Evolutionary conservation across 2,888 invertebrate genomes (phyloP).

Genomic region (Dicycla oo): DNA sequence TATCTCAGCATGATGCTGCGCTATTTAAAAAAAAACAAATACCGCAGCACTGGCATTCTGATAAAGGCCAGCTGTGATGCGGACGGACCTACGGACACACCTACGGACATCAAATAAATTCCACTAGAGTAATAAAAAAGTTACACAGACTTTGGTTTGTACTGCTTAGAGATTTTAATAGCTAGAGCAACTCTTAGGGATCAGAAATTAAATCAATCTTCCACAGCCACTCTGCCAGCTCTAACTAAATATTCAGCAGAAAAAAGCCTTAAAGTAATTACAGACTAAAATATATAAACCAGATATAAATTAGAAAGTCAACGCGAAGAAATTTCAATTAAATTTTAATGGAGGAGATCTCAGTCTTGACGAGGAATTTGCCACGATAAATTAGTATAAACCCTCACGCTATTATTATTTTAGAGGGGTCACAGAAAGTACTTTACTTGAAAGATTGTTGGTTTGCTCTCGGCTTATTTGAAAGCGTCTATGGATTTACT

Average conservation of each 20-base stretch:
- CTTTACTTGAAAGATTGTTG: conserved; percentile 16
- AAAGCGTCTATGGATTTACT: too few relatives aligned
- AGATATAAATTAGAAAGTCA: conserved; percentile 52
- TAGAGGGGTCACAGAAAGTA: conserved; percentile 7
- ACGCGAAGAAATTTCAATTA: conserved; percentile 59
- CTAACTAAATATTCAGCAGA: neutral
- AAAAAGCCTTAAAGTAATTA: conserved; percentile 13
- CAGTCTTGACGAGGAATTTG: conserved; percentile 38
- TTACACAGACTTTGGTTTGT: too few relatives aligned
- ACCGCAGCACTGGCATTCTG: too few relatives aligned
- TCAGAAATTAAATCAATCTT: neutral
- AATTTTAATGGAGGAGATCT: conserved; percentile 46
- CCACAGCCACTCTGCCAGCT: neutral
- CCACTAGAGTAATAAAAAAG: too few relatives aligned
- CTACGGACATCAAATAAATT: too few relatives aligned
- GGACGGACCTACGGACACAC: too few relatives aligned
- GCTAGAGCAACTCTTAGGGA: neutral
- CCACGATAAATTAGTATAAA: conserved; percentile 52
- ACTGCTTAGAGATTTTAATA: neutral
- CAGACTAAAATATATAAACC: conserved; percentile 31
- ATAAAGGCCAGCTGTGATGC: too few relatives aligned
- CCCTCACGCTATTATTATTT: conserved; percentile 33
- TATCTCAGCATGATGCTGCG: too few relatives aligned
- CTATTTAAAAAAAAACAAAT: too few relatives aligned
- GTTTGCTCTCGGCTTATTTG: neutral